Conservation (phyloP, 2,113 vertebrate genomes). For the Phoenicopterus ruber region DNA sequence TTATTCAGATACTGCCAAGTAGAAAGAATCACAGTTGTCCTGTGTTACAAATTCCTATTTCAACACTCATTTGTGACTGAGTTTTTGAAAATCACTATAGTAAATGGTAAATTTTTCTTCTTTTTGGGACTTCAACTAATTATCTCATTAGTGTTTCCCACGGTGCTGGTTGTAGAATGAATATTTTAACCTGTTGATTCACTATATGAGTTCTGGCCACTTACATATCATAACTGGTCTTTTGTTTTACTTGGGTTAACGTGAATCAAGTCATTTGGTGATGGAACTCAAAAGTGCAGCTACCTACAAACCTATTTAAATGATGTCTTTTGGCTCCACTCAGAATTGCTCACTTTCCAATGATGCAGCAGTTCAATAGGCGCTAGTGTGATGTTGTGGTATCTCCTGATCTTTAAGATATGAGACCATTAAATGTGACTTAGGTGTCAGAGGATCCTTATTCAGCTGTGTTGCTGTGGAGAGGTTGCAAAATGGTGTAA, state of each 20-base stretch:
- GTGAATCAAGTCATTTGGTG: neutral
- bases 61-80: neutral
- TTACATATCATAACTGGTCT: neutral
- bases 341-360: neutral
- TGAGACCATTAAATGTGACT: neutral
- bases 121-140: neutral
- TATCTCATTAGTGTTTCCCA: neutral
- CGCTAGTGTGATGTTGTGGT: neutral
- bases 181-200: neutral
- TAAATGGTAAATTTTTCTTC: neutral
- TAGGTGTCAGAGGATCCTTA: neutral
- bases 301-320: neutral
- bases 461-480: neutral
- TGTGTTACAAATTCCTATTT: neutral
- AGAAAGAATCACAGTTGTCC: neutral
- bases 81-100: neutral
- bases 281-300: neutral
- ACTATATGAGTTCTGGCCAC: neutral
- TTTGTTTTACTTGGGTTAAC: neutral
- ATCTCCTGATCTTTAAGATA: neutral
- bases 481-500: neutral
- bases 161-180: neutral
- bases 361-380: neutral
- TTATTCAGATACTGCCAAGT: neutral
- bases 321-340: neutral